Evolutionary conservation across 2,113 vertebrate species (phyloP).

Genomic region (Grantiella picta): DNA sequence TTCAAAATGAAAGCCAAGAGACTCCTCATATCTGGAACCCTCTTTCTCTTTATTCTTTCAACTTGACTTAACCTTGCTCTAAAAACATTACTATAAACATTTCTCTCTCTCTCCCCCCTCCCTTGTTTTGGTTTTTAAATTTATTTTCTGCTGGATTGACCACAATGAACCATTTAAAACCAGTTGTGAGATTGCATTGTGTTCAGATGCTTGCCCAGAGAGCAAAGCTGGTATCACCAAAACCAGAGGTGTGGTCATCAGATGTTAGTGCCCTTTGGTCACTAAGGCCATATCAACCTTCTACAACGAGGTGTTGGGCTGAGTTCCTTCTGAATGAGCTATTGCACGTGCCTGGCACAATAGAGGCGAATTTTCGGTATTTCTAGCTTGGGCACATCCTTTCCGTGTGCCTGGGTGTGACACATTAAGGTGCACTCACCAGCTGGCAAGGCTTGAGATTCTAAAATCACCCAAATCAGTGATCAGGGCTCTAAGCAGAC

Average conservation of each 20-base stretch:
- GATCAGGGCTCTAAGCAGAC: not conserved
- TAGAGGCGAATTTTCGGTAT: not conserved
- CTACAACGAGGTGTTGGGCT: not conserved
- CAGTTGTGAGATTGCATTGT: not conserved
- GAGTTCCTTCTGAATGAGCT: not conserved
- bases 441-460: not conserved
- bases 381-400: not conserved
- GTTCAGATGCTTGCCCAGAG: not conserved
- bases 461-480: not conserved
- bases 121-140: not conserved
- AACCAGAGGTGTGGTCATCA: not conserved
- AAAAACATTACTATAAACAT: not conserved
- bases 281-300: not conserved
- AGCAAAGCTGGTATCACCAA: not conserved
- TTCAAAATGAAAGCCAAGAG: not conserved
- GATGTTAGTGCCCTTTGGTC: not conserved
- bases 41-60: not conserved
- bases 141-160: not conserved
- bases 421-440: fast-evolving
- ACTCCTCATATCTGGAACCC: not conserved
- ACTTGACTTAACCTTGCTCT: not conserved
- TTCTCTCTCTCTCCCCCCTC: not conserved
- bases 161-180: not conserved
- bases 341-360: not conserved
- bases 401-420: not conserved